These are phyloP conservation scores for Pipa parva DNA, from an alignment of 2,113 vertebrate species.

Conservation along the genomic window DNA sequence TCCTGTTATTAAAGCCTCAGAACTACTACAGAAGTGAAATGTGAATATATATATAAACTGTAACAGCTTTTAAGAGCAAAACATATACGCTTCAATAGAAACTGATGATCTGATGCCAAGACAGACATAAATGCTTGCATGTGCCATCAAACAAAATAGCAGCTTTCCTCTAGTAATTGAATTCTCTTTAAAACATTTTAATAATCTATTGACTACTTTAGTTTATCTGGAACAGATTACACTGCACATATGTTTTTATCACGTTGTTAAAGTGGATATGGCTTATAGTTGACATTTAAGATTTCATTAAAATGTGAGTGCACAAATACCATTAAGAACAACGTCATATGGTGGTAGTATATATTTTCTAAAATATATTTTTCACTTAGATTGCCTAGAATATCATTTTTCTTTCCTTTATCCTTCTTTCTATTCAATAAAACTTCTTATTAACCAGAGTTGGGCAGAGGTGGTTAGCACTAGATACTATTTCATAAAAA, in stretches of 20 bases:
- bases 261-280: constrained; percentile 1
- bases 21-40: background rate
- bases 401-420: too few species aligned
- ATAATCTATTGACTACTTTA: constrained; percentile 21
- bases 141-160: constrained; percentile 9
- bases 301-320: constrained; percentile 7
- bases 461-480: too few species aligned
- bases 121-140: background rate
- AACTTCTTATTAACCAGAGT: too few species aligned
- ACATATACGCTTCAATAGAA: background rate
- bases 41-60: background rate
- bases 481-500: too few species aligned
- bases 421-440: too few species aligned
- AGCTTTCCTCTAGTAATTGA: constrained; percentile 11
- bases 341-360: too few species aligned
- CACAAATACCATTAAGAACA: background rate
- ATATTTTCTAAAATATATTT: too few species aligned
- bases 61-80: background rate
- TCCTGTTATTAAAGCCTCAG: background rate
- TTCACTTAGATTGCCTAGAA: too few species aligned
- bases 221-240: background rate
- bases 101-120: background rate
- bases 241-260: background rate
- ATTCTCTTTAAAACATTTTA: constrained; percentile 14
- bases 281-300: constrained; percentile 20